Evolutionary conservation across 2,797 vertebrate genomes (phyloP), one percentile per base, ranked within the genome.

Genomic region (Mustela erminea): DNA sequence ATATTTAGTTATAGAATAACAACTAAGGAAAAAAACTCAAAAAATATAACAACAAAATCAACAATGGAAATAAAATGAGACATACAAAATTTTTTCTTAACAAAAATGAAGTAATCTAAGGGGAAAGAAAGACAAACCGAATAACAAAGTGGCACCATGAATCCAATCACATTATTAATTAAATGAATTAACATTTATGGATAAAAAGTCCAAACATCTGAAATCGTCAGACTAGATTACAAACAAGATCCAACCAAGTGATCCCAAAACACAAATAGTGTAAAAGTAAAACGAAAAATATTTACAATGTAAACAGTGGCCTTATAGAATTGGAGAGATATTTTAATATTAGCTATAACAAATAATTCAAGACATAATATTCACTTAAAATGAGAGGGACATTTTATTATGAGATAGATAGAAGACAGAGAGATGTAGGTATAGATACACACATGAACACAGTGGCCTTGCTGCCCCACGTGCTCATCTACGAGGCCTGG

Each of bases 391-490:
- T 41, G 15, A 29, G 56, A 80, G 5, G 27, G 25, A 41, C 17
- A 29, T 41, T 41, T 60, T 14, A 82, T 80, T 83, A 83, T 20
- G 80, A 41, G 35, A 72, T 17, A 64, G 29, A 32, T 32, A 64
- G 29, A 64, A 64, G 27, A 64, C 27, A 62, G 25, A 62, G 14
- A 32, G 60, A 62, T 64, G 14, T 64, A 64, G 62, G 3, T 64
- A 32, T 7, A n/a, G 29, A 64, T 32, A 32, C 7, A 3, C 14
- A 8, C 62, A n/a, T 12, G 21, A 21, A 25, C 38, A 14, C 12
- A 7, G 41, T 2, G 3, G 2, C 27, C 46, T 32, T 49, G 29
- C 27, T 32, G 27, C 17, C 20, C 1, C 29, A 0, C 3, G 3
- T 12, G 29, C 23, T 5, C 7, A 52, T 38, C 7, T 5, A 14